Conservation (phyloP, 1,140 invertebrate genomes). For the Manduca sexta region DNA sequence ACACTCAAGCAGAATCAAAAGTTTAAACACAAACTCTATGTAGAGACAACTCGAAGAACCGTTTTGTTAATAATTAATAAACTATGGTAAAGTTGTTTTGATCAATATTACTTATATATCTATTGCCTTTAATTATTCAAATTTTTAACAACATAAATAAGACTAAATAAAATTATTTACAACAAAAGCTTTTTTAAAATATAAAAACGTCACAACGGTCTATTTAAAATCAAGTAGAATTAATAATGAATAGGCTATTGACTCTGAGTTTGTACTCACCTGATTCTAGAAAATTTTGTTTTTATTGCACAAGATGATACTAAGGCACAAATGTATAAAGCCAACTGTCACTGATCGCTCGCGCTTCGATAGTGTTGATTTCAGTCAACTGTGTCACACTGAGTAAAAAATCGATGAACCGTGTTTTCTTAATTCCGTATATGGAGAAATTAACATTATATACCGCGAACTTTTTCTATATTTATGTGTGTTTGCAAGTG, state of each 20-base stretch:
- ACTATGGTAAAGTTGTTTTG: no score
- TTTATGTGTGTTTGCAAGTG: not conserved
- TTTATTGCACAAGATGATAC: not conserved
- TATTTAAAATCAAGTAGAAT: no score
- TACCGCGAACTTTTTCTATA: not conserved
- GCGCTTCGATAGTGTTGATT: conserved; percentile 20
- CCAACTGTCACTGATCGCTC: conserved; percentile 19
- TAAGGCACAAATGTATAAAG: conserved; percentile 7
- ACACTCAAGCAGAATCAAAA: no score
- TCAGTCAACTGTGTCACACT: conserved; percentile 17
- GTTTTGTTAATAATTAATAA: no score
- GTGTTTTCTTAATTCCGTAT: conserved; percentile 19
- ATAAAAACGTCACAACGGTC: no score
- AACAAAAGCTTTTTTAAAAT: no score
- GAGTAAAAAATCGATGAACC: conserved; percentile 30
- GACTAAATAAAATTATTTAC: no score
- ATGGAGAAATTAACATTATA: not conserved
- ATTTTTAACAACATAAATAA: no score
- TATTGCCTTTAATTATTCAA: no score
- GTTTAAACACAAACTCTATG: no score
- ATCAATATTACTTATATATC: no score
- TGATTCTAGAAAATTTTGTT: not conserved
- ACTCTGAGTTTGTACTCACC: not conserved
- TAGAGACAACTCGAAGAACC: no score
- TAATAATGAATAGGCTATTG: not conserved